phyloP scores from a whole-genome alignment of 2,888 invertebrate species.

The Rhyacophila evoluta region DNA sequence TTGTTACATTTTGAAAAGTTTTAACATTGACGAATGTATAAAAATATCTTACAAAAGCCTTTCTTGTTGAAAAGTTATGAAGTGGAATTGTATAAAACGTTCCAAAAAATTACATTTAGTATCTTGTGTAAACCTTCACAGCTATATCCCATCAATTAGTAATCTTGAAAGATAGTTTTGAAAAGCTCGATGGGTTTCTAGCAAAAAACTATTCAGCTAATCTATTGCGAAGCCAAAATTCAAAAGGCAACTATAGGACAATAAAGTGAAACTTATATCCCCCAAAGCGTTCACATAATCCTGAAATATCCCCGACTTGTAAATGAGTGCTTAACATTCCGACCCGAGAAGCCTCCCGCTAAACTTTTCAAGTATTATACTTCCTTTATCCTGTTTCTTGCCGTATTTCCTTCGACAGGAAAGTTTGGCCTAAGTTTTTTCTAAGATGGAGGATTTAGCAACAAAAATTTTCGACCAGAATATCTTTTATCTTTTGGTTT shows the following conservation, averaged over 20 bases:
- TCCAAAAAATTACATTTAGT: too few species aligned
- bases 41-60: too few species aligned
- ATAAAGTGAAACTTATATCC: constrained; percentile 26
- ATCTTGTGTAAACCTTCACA: too few species aligned
- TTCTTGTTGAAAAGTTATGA: too few species aligned
- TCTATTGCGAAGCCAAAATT: background rate
- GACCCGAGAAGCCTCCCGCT: constrained; percentile 34
- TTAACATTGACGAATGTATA: too few species aligned
- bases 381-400: constrained; percentile 18
- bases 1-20: too few species aligned
- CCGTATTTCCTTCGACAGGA: background rate
- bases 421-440: constrained; percentile 8
- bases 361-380: constrained; percentile 43
- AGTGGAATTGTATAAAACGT: too few species aligned
- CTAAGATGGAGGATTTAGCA: background rate
- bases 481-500: background rate
- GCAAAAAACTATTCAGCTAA: background rate
- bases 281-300: constrained; percentile 39
- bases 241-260: constrained; percentile 14
- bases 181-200: background rate
- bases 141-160: too few species aligned
- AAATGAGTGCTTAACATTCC: constrained; percentile 47
- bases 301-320: constrained; percentile 40
- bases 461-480: constrained; percentile 6
- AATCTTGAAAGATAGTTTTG: too few species aligned